phyloP scores from a whole-genome alignment of 2,888 invertebrate genomes.

The Mimumesa dahlbomi region DNA sequence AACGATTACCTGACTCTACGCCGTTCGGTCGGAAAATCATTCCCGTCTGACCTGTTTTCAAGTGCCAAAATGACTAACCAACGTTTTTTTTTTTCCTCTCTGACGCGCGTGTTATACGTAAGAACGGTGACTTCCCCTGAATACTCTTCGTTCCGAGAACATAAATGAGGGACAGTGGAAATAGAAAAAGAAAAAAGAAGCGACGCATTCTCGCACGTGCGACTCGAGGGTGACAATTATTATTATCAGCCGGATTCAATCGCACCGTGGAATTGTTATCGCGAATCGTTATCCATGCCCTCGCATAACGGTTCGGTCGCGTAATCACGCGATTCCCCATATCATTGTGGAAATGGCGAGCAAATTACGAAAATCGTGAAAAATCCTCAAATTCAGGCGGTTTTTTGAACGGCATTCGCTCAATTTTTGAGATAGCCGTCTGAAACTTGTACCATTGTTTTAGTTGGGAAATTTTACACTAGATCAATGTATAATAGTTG shows the following conservation, averaged over 20 bases:
- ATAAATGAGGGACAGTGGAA: too few species aligned
- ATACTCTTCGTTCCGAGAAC: too few species aligned
- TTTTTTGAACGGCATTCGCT: too few species aligned
- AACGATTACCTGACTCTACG: constrained; percentile 25
- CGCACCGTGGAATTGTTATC: background rate
- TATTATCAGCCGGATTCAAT: constrained; percentile 11
- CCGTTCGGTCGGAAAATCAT: constrained; percentile 37
- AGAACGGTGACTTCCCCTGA: too few species aligned
- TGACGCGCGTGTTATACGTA: constrained; percentile 5
- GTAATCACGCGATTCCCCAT: constrained; percentile 15
- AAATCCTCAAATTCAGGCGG: too few species aligned
- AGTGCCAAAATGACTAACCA: constrained; percentile 28
- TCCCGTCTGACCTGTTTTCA: constrained; percentile 39
- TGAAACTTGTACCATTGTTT: too few species aligned
- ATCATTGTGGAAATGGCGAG: too few species aligned
- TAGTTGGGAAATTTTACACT: too few species aligned
- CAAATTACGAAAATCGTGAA: too few species aligned
- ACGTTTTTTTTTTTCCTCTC: constrained; percentile 11
- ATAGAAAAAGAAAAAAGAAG: too few species aligned
- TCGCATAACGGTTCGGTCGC: background rate
- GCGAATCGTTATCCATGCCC: constrained; percentile 12
- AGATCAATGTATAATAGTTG: too few species aligned
- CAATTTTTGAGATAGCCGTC: too few species aligned
- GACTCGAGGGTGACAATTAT: constrained; percentile 1
- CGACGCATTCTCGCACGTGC: background rate